These are phyloP conservation scores for Halictus rubicundus DNA, from an alignment of 1,140 invertebrate species.

Conservation along the genomic window DNA sequence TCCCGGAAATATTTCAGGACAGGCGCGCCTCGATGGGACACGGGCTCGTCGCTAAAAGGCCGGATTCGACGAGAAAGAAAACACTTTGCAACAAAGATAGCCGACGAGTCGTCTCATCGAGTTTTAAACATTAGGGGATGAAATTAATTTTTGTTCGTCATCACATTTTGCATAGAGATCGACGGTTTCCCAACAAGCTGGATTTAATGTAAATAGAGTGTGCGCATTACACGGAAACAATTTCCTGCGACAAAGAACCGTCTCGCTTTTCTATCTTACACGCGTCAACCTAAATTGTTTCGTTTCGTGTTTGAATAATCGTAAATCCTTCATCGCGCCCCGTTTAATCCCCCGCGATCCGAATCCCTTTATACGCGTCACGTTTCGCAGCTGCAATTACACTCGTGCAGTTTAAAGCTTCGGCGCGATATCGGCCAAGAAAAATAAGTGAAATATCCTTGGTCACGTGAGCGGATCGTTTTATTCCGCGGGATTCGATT, in stretches of 20 bases:
- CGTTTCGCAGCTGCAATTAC: conserved; percentile 19
- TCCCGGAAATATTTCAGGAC: conserved; percentile 6
- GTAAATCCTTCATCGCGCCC: neutral
- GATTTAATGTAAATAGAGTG: too few species aligned
- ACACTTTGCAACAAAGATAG: too few species aligned
- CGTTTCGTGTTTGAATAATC: neutral
- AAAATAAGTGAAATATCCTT: conserved; percentile 18
- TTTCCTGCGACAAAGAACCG: too few species aligned
- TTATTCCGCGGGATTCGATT: neutral
- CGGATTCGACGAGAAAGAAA: neutral
- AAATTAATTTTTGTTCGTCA: too few species aligned
- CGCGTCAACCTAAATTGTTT: neutral
- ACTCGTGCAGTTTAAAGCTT: neutral
- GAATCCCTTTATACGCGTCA: neutral
- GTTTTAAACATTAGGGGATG: too few species aligned
- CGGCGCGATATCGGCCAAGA: neutral
- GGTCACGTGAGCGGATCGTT: conserved; percentile 3
- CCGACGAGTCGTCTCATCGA: too few species aligned
- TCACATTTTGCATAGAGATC: too few species aligned
- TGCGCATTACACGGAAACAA: too few species aligned
- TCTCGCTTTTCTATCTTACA: neutral
- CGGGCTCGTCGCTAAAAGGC: neutral
- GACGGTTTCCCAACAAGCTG: too few species aligned
- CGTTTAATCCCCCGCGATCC: conserved; percentile 6
- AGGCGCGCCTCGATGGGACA: neutral